Percentiles rank a stretch among this genome's conserved stretches.
These are phyloP conservation scores for Drosophila emarginata DNA, from an alignment of 2,888 invertebrate species.

Conservation along the genomic window DNA sequence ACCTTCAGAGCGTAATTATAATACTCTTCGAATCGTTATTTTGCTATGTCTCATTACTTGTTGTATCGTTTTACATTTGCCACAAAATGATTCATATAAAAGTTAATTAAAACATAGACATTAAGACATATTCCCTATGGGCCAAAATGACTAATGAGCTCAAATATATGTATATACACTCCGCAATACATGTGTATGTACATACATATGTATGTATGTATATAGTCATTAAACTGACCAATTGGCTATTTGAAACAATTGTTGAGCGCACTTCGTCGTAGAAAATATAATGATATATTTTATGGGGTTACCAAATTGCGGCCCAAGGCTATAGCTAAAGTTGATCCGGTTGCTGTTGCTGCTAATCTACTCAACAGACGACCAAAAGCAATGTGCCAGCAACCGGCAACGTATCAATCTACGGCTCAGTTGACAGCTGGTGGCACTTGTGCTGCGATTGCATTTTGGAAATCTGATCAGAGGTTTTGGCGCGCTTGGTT, in stretches of 20 bases:
- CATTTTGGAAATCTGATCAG: slow-evolving; percentile 58
- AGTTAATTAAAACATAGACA: slow-evolving; percentile 2
- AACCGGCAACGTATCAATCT: slow-evolving; percentile 51
- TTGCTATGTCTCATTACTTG: not conserved
- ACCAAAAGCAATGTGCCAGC: not conserved
- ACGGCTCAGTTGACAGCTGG: slow-evolving; percentile 46
- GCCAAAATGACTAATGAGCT: slow-evolving; percentile 9
- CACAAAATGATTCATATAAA: slow-evolving; percentile 2
- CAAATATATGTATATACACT: not conserved
- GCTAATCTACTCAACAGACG: slow-evolving; percentile 22
- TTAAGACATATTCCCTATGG: slow-evolving; percentile 4
- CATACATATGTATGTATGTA: slow-evolving; percentile 2
- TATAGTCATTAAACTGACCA: slow-evolving; percentile 66
- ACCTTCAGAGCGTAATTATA: too few relatives aligned
- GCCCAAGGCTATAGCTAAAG: slow-evolving; percentile 28
- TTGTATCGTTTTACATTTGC: not conserved
- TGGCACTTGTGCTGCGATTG: slow-evolving; percentile 50
- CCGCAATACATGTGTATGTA: not conserved
- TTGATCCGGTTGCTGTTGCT: slow-evolving; percentile 29
- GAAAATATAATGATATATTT: slow-evolving; percentile 8
- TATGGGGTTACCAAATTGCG: slow-evolving; percentile 29
- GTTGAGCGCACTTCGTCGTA: slow-evolving; percentile 24
- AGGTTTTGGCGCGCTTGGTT: slow-evolving; percentile 42
- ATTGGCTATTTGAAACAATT: slow-evolving; percentile 33
- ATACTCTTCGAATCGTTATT: not conserved